These are phyloP conservation scores for Tetramorium simillimum DNA, from an alignment of 1,140 invertebrate genomes.

Conservation along the genomic window DNA sequence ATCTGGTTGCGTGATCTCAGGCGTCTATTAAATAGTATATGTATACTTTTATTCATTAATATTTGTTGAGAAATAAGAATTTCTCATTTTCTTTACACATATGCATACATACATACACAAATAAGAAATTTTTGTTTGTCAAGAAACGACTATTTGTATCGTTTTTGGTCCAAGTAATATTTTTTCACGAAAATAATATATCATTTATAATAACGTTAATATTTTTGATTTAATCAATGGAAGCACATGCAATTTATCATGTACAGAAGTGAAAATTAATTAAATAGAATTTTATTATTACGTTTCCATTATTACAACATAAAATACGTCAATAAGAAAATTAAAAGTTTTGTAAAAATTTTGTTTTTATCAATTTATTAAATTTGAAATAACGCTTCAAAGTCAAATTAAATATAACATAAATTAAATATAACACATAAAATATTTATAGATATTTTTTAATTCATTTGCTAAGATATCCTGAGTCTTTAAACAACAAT, in stretches of 20 bases:
- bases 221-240: background rate
- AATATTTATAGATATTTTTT: background rate
- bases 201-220: background rate
- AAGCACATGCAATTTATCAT: background rate
- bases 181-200: background rate
- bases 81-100: background rate
- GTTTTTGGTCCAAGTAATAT: background rate
- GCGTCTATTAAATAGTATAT: constrained; percentile 42
- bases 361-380: background rate
- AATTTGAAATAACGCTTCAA: background rate
- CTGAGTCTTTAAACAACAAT: background rate
- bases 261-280: background rate
- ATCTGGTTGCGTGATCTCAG: constrained; percentile 76
- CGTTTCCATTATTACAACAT: background rate
- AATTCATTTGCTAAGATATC: background rate
- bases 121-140: background rate
- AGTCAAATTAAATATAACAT: background rate
- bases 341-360: background rate
- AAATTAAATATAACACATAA: background rate
- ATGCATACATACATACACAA: background rate
- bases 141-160: background rate
- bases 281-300: background rate
- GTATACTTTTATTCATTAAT: background rate
- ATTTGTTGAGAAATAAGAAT: background rate
- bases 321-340: background rate